Percentiles rank a stretch among this genome's conserved stretches.
Evolutionary conservation across 2,888 invertebrate species (phyloP).

Genomic region (Gryllus longicercus): DNA sequence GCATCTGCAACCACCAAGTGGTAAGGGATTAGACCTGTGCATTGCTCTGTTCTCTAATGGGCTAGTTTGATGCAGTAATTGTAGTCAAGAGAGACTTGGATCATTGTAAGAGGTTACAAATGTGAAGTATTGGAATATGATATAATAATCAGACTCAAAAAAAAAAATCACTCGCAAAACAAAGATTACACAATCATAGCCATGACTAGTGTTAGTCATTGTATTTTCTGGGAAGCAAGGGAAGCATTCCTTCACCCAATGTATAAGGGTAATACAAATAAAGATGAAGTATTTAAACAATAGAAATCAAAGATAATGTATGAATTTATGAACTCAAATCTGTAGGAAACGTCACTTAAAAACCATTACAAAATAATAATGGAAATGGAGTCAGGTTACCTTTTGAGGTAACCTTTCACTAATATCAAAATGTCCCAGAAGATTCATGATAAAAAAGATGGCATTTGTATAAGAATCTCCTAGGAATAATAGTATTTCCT

Average conservation of each 20-base stretch:
- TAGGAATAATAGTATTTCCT: neutral
- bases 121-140: no score
- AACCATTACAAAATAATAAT: neutral
- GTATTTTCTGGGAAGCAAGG: neutral
- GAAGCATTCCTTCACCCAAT: neutral
- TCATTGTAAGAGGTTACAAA: no score
- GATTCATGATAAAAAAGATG: neutral
- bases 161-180: constrained; percentile 11
- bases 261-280: neutral
- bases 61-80: no score
- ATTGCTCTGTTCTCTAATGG: no score
- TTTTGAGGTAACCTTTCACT: neutral
- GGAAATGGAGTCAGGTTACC: neutral
- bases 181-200: constrained; percentile 5
- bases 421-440: neutral
- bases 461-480: neutral
- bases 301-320: neutral
- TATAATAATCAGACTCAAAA: neutral
- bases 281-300: neutral
- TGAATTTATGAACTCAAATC: neutral
- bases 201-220: neutral
- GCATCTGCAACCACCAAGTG: no score
- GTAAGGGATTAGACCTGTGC: no score
- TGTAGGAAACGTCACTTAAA: neutral
- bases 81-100: no score